Evolutionary conservation across 1,140 invertebrate genomes (phyloP), one percentile per base, ranked within the genome.

Genomic region (Drosophila baimaii): DNA sequence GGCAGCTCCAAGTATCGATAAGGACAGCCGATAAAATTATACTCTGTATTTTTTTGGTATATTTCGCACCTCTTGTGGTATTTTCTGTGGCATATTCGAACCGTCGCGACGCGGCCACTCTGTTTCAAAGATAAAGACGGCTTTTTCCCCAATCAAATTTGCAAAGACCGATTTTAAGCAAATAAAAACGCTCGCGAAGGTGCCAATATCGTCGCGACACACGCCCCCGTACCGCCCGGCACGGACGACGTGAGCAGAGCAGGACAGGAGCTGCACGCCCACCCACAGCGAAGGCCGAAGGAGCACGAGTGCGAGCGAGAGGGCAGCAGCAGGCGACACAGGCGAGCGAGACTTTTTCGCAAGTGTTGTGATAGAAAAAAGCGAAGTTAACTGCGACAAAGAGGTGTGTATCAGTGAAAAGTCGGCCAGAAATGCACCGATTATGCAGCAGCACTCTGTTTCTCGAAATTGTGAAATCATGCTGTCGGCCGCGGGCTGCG

Each of bases 361-460:
- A 86, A 81, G 81, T 79, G 79, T 85, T 86, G 77, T 77, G 83
- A 77, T 77, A 82, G 70, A 81, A 77, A 79, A 83, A 80, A 77
- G 68, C 77, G 68, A 70, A 89, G 66, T 77, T 77, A 88, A 77
- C 64, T 70, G 65, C 64, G 66, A 70, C 23, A 72, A 49, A 76
- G 75, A 86, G 83, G 83, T 86, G 83, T 75, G 83, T 79, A 72
- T 79, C 58, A 63, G 39, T 31, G 39, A 39, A 57, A 49, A 44
- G 49, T 37, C 59, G 41, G 29, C 51, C 43, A 65, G 27, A 64
- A 72, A 43, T 41, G 55, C 61, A 66, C 62, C 77, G 69, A 51
- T 49, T 41, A 27, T 43, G 46, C 61, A 23, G 37, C 59, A 8
- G 51, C 49, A 17, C 23, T 58, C 29, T 13, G n/a, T 51, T 51